A percentile compares a stretch with the other conserved stretches of the same genome.
Conservation (phyloP, 2,113 vertebrate genomes). For the Hyperopisus bebe region DNA sequence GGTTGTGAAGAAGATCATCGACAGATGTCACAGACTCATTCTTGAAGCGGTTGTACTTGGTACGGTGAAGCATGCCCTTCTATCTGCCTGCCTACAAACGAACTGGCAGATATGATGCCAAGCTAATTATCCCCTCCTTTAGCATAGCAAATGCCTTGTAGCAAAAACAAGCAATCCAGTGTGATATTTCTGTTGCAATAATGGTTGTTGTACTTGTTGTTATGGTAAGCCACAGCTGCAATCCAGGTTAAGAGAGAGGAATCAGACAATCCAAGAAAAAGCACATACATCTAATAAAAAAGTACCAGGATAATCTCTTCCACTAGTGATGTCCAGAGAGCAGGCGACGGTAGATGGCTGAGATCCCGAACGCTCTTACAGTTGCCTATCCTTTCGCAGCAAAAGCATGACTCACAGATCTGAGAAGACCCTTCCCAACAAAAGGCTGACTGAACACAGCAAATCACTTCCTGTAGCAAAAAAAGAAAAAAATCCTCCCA, state of each 20-base stretch:
- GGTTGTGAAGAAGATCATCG: constrained; percentile 93
- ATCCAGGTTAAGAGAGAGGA: constrained; percentile 49
- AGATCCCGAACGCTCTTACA: constrained; percentile 67
- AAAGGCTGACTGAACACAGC: constrained; percentile 97
- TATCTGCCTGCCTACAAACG: constrained; percentile 78
- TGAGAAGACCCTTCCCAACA: constrained; percentile 98
- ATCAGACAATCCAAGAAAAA: constrained; percentile 53
- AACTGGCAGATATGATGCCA: constrained; percentile 78
- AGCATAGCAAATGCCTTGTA: constrained; percentile 78
- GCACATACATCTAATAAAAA: constrained; percentile 41
- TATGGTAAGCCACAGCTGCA: constrained; percentile 52
- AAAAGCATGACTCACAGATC: constrained; percentile 97
- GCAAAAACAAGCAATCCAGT: constrained; percentile 54
- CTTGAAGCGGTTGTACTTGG: constrained; percentile 99
- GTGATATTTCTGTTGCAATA: constrained; percentile 49
- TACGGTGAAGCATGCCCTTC: constrained; percentile 99
- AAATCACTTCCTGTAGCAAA: constrained; percentile 97
- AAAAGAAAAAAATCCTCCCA: constrained; percentile 73
- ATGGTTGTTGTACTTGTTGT: constrained; percentile 40
- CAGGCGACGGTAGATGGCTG: constrained; percentile 66
- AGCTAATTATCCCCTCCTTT: constrained; percentile 68
- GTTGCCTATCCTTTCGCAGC: constrained; percentile 87
- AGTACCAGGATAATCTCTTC: constrained; percentile 39
- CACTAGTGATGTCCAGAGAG: constrained; percentile 53
- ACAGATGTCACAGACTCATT: constrained; percentile 98